Conservation (phyloP, 2,797 vertebrate species). For the Chrysolophus pictus region DNA sequence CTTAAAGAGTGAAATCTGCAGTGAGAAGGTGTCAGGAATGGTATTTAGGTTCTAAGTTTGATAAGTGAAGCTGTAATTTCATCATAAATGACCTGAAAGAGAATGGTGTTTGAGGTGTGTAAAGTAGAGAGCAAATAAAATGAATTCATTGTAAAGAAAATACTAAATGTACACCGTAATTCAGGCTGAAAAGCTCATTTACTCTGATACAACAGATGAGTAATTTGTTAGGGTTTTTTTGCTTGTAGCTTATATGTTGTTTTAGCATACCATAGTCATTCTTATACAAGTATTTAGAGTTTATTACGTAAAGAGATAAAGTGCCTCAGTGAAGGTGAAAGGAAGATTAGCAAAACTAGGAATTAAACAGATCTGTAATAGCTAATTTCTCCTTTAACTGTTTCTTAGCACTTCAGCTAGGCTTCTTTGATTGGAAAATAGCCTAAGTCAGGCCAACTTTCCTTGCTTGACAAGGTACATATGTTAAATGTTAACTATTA, state of each 20-base stretch:
- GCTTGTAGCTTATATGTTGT: background rate
- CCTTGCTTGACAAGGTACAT: background rate
- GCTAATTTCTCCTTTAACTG: background rate
- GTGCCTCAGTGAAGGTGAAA: slow-evolving; percentile 26
- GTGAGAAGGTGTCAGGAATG: background rate
- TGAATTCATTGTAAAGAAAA: background rate
- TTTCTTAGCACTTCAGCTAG: background rate
- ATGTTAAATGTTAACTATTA: background rate
- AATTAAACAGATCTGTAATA: background rate
- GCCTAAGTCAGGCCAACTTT: background rate
- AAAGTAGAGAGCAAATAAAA: slow-evolving; percentile 11
- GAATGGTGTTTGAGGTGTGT: background rate
- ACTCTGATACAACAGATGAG: slow-evolving; percentile 31
- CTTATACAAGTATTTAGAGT: background rate
- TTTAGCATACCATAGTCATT: background rate
- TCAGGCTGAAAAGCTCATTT: slow-evolving; percentile 34
- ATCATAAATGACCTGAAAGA: background rate
- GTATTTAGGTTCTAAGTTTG: background rate
- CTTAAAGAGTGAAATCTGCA: background rate
- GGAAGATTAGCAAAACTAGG: slow-evolving; percentile 1
- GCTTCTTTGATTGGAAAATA: background rate
- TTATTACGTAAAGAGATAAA: background rate
- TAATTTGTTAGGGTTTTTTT: slow-evolving; percentile 36
- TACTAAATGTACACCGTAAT: background rate
- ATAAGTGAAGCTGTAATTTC: background rate